phyloP scores from a whole-genome alignment of 2,113 vertebrate species.

The Peromyscus californicus region DNA sequence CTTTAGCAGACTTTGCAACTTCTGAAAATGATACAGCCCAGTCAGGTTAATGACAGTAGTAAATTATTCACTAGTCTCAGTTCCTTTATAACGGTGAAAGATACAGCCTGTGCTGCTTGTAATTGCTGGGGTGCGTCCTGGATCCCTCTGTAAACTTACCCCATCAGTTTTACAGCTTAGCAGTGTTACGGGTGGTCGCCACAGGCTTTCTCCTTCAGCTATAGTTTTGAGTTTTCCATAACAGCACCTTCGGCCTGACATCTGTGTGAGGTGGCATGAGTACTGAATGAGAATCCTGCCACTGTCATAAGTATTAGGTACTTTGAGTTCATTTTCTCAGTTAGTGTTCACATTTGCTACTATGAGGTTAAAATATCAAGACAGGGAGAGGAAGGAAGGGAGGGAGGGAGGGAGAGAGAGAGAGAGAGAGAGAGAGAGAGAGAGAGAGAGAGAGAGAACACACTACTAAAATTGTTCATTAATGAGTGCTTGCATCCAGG shows the following conservation, averaged over 20 bases:
- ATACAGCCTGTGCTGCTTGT: neutral
- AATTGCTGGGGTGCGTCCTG: neutral
- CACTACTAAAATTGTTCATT: neutral
- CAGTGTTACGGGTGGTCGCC: neutral
- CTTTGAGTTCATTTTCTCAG: neutral
- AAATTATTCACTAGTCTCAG: slow-evolving; percentile 60
- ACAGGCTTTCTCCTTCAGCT: neutral
- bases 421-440: neutral
- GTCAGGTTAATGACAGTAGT: slow-evolving; percentile 55
- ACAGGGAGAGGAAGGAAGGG: neutral
- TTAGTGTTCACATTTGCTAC: neutral
- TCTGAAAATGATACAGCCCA: slow-evolving; percentile 60
- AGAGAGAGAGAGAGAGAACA: neutral
- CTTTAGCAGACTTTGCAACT: slow-evolving; percentile 39
- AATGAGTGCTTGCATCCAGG: neutral
- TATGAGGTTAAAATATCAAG: neutral
- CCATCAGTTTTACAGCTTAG: neutral
- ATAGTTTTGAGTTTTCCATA: neutral
- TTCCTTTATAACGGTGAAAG: slow-evolving; percentile 52
- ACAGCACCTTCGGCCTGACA: neutral
- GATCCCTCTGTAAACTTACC: neutral
- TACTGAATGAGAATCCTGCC: neutral
- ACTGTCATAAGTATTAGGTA: neutral
- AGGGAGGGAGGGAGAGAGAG: neutral
- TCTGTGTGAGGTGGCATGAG: neutral